Evolutionary conservation across 2,113 vertebrate species (phyloP).

Genomic region (Toxotes chatareus): DNA sequence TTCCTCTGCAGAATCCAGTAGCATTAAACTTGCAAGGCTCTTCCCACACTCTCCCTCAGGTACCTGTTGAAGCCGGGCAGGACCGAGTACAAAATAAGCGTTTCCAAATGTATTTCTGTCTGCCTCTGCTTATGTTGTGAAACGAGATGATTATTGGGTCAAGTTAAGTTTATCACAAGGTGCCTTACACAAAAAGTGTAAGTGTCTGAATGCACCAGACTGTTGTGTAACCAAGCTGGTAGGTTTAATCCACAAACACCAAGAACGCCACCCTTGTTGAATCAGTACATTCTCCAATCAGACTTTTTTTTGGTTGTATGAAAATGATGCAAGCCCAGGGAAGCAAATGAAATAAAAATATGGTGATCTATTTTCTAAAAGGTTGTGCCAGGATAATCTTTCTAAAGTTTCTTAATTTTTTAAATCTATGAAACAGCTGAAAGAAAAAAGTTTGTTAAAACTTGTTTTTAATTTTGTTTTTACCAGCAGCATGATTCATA

Average conservation of each 20-base stretch:
- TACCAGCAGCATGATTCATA: neutral
- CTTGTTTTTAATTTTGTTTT: too few species aligned
- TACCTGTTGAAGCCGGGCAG: conserved; percentile 58
- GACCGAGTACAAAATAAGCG: conserved; percentile 5
- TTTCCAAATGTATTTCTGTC: conserved; percentile 42
- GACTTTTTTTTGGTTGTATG: too few species aligned
- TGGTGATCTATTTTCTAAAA: too few species aligned
- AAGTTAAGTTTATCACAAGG: conserved; percentile 21
- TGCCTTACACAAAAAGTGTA: neutral
- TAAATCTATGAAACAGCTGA: conserved; percentile 3
- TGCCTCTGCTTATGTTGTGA: conserved; percentile 18
- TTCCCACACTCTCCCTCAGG: conserved; percentile 53
- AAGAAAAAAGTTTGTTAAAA: too few species aligned
- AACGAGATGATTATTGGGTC: conserved; percentile 15
- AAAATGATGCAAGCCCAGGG: too few species aligned
- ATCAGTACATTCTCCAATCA: too few species aligned
- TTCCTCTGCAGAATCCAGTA: conserved; percentile 66
- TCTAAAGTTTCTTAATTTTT: neutral
- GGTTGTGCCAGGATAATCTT: too few species aligned
- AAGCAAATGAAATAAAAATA: too few species aligned
- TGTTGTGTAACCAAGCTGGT: neutral
- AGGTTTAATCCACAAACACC: neutral
- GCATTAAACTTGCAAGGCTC: conserved; percentile 72
- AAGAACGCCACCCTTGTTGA: neutral
- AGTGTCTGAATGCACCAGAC: neutral